Conservation (phyloP, 2,888 invertebrate species). For the Tinea semifulvella region DNA sequence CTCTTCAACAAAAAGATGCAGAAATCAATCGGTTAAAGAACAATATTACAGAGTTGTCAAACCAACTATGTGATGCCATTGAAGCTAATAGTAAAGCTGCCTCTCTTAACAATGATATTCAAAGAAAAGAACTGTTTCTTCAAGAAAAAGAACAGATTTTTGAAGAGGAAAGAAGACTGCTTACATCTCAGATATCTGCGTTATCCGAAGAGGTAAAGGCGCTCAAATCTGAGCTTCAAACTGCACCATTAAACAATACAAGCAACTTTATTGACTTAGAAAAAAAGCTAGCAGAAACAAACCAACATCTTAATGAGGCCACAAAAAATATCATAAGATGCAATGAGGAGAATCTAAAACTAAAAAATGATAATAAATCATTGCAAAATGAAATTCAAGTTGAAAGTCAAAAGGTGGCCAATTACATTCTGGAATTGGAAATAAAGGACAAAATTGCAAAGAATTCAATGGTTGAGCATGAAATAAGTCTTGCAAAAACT, state of each 20-base stretch:
- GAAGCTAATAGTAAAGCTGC: conserved; percentile 86
- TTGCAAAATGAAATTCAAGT: conserved; percentile 76
- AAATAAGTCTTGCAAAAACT: conserved; percentile 80
- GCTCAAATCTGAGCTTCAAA: conserved; percentile 80
- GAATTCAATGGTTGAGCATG: conserved; percentile 82
- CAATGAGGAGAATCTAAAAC: conserved; percentile 74
- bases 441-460: conserved; percentile 86
- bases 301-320: conserved; percentile 79
- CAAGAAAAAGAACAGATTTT: conserved; percentile 85
- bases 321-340: conserved; percentile 74
- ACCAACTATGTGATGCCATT: conserved; percentile 78
- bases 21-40: conserved; percentile 78
- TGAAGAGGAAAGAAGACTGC: conserved; percentile 80
- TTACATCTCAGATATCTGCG: conserved; percentile 81
- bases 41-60: conserved; percentile 74
- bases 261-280: conserved; percentile 72
- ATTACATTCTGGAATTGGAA: conserved; percentile 81
- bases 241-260: conserved; percentile 75
- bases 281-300: conserved; percentile 79
- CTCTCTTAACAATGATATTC: conserved; percentile 80
- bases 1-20: conserved; percentile 74
- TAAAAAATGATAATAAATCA: conserved; percentile 73
- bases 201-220: conserved; percentile 82
- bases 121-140: conserved; percentile 79
- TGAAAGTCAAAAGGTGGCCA: conserved; percentile 78